Evolutionary conservation across 2,797 vertebrate genomes (phyloP), one percentile per base, ranked within the genome.

Genomic region (Sparidentex hasta): DNA sequence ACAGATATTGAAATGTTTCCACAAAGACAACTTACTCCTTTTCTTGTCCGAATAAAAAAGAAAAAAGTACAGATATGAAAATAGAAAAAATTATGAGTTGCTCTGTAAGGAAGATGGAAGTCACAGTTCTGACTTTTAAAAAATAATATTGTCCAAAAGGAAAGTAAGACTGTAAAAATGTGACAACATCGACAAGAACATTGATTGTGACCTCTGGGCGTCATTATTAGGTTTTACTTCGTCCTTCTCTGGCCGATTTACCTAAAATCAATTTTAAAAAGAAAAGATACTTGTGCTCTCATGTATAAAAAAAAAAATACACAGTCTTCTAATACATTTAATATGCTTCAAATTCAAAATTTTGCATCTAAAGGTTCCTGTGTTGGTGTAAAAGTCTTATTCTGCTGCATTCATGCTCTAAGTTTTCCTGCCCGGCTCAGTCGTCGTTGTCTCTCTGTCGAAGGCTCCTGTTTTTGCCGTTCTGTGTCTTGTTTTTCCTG

Each of bases 401-500:
- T 43, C 23, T 67, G 38, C 11, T 16, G 65, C 25, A 1, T 70
- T 62, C 29, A n/a, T 51, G 23, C 16, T 20, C n/a, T 29, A 54
- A 0, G 27, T 18, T 38, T 23, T 16, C 1, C 1, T 14, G 18
- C 13, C 5, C 1, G 11, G 2, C 2, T 91, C 81, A 93, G 59
- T 98, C 96, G 51, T 98, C 97, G 3, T 91, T 87, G 54, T 94
- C 96, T 92, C 98, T 96, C 90, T 97, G 96, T 48, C 98, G 95
- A 82, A 99, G 93, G 84, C 96, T 97, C 92, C 98, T 95, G 77
- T 95, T 94, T 91, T 96, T 99, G 71, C 96, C 96, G 81, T 97
- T 99, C 90, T 97, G 97, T 9, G 95, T 85, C 90, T 96, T 99
- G 90, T 95, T 97, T 90, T 96, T 99, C 92, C 96, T 98, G 92